Evolutionary conservation across 2,888 invertebrate species (phyloP).

Genomic region (Ceraclea dissimilis): DNA sequence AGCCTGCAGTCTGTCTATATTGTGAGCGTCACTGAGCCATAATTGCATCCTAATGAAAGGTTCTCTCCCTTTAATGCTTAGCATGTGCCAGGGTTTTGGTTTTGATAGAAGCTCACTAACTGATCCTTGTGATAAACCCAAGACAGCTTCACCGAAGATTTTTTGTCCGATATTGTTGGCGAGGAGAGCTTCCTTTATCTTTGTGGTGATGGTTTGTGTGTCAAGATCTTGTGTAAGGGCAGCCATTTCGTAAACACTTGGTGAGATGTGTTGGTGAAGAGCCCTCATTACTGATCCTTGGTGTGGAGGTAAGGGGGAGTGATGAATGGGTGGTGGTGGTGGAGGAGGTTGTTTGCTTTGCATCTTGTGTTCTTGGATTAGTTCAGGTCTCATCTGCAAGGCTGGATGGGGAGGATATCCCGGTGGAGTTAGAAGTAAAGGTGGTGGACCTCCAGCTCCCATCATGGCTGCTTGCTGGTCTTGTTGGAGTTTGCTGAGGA

Average conservation of each 20-base stretch:
- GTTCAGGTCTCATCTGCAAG: constrained; percentile 46
- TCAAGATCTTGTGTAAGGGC: constrained; percentile 94
- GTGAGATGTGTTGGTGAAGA: constrained; percentile 79
- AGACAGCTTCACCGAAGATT: constrained; percentile 95
- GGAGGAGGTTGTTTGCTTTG: constrained; percentile 55
- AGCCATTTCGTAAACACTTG: constrained; percentile 97
- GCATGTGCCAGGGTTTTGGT: constrained; percentile 99
- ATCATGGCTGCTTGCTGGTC: constrained; percentile 55
- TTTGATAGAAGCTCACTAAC: constrained; percentile 95
- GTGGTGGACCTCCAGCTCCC: constrained; percentile 41
- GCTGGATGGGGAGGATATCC: constrained; percentile 70
- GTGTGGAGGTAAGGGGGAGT: constrained; percentile 56
- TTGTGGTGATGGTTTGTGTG: constrained; percentile 92
- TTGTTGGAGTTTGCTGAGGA: constrained; percentile 63
- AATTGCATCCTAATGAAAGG: constrained; percentile 95
- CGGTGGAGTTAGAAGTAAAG: constrained; percentile 67
- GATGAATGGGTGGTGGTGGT: constrained; percentile 44
- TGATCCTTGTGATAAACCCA: constrained; percentile 93
- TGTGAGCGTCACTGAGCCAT: constrained; percentile 93
- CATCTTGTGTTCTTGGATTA: constrained; percentile 48
- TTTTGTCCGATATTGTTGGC: constrained; percentile 98
- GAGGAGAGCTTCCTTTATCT: constrained; percentile 92
- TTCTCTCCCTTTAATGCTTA: constrained; percentile 95
- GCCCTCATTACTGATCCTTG: constrained; percentile 60
- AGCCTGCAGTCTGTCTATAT: constrained; percentile 86